phyloP scores from a whole-genome alignment of 2,888 invertebrate genomes.

The Anticlea derivata region DNA sequence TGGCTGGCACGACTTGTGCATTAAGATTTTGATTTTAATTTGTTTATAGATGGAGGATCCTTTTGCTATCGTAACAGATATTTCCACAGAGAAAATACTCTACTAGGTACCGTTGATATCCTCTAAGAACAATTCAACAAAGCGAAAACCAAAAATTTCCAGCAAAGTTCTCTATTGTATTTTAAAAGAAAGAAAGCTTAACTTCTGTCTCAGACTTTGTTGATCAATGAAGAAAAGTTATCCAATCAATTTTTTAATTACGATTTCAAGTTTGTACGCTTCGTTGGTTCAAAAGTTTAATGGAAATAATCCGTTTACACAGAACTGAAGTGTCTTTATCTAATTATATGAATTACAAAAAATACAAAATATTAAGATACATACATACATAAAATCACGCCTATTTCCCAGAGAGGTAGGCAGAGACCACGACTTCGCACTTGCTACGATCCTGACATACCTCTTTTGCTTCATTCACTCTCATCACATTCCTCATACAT shows the following conservation, averaged over 20 bases:
- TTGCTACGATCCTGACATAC: no score
- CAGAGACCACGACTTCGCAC: no score
- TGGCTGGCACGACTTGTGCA: no score
- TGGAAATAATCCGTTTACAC: not conserved
- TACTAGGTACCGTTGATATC: slow-evolving; percentile 2
- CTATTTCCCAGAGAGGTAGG: no score
- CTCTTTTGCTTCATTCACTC: no score
- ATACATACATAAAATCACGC: no score
- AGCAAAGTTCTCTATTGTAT: slow-evolving; percentile 30
- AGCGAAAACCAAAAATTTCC: slow-evolving; percentile 17
- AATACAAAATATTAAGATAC: not conserved
- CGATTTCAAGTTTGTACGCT: slow-evolving; percentile 25
- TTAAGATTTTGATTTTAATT: no score
- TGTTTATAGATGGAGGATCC: not conserved
- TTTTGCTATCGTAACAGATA: not conserved
- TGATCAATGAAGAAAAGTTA: slow-evolving; percentile 47
- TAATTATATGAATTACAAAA: no score
- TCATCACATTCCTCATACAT: no score
- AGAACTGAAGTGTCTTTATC: not conserved
- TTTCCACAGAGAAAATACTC: slow-evolving; percentile 7
- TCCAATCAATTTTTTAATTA: slow-evolving; percentile 52
- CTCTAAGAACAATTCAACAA: slow-evolving; percentile 11
- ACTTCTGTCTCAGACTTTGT: slow-evolving; percentile 40
- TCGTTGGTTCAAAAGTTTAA: not conserved
- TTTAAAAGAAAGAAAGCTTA: slow-evolving; percentile 35